Evolutionary conservation across 1,140 invertebrate species (phyloP), one percentile per base, ranked within the genome.

Genomic region (Lineus longissimus): DNA sequence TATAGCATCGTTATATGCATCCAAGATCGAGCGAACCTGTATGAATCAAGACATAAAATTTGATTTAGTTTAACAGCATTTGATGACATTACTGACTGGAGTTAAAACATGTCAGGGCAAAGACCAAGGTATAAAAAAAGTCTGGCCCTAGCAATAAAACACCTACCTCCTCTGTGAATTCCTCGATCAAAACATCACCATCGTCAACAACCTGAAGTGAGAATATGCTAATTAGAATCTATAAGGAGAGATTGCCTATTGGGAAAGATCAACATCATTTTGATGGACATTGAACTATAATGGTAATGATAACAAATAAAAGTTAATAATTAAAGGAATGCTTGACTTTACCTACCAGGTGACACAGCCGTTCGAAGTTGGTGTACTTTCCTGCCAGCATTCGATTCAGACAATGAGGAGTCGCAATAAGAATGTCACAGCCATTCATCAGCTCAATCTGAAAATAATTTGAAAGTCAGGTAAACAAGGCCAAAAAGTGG

Each of bases 351-450:
- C n/a, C n/a, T n/a, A n/a, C n/a, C 59, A 79, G 47, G 56, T 79
- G 76, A 66, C 77, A 75, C 4, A 79, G 59, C 40, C 75, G 55
- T 15, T 70, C 58, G 0, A 77, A 67, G 27, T 72, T 67, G 2
- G 69, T 72, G 62, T 68, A 72, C 13, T 68, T 51, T 22, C 65
- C 61, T 15, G 71, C 63, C 27, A 79, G 19, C 54, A 75, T 73
- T 9, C 77, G 58, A 1, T 65, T 31, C 43, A 79, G 62, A 58
- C 77, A 70, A 11, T 69, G 67, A 15, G 76, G 76, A 0, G 77
- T 79, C 7, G 75, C 68, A 4, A 79, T 64, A 51, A 79, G 57
- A 19, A 79, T 63, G 43, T 77, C 71, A 74, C 77, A 79, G 4
- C 77, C 77, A 69, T 71, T 70, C 13, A 79, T 65, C 40, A 79